Conservation (phyloP, 2,888 invertebrate genomes). For the Nephrotoma flavescens region DNA sequence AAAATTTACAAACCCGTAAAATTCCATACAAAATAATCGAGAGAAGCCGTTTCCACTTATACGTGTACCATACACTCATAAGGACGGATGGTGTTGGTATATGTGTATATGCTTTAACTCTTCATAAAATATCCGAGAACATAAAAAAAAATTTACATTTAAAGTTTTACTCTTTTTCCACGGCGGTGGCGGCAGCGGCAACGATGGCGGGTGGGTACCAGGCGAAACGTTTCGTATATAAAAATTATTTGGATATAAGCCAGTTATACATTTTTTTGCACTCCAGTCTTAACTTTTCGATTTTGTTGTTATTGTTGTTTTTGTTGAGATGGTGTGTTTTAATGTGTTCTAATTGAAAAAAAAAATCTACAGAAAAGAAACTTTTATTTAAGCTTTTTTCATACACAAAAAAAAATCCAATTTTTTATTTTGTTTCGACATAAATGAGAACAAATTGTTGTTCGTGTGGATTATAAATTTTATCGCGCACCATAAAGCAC, state of each 20-base stretch:
- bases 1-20: background rate
- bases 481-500: background rate
- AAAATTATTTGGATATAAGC: background rate
- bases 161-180: background rate
- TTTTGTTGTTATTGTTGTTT: background rate
- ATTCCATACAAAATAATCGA: background rate
- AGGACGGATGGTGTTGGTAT: background rate
- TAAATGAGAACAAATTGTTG: background rate
- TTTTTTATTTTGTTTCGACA: background rate
- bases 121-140: background rate
- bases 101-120: background rate
- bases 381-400: background rate
- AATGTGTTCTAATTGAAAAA: background rate
- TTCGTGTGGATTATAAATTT: background rate
- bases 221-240: background rate
- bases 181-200: background rate
- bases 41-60: background rate
- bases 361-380: background rate
- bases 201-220: background rate
- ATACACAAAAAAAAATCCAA: background rate
- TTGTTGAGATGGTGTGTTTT: background rate
- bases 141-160: background rate
- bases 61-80: background rate
- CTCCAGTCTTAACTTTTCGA: background rate
- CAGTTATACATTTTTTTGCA: background rate